phyloP scores from a whole-genome alignment of 2,797 vertebrate genomes.

The Podarcis lilfordi region DNA sequence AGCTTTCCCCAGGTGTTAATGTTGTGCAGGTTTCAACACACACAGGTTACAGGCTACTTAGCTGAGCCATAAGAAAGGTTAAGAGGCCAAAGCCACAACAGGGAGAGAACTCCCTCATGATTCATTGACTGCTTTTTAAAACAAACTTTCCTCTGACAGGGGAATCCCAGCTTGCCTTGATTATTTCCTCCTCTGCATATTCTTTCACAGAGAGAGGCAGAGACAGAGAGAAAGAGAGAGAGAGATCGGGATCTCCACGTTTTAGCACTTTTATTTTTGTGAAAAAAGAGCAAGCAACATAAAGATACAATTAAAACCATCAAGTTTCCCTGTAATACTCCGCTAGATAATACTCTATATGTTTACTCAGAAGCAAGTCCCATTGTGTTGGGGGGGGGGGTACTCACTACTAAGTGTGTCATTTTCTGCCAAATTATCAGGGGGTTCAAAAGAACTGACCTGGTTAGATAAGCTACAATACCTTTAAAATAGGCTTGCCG shows the following conservation, averaged over 20 bases:
- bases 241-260: neutral
- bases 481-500: neutral
- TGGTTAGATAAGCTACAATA: neutral
- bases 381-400: neutral
- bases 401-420: neutral
- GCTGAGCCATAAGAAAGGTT: constrained; percentile 10
- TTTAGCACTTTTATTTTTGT: constrained; percentile 11
- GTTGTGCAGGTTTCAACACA: constrained; percentile 29
- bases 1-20: neutral
- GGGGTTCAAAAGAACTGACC: neutral
- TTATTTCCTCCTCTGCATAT: constrained; percentile 46
- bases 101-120: constrained; percentile 2
- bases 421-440: neutral
- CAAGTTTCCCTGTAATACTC: constrained; percentile 61
- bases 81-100: constrained; percentile 31
- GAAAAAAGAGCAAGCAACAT: neutral
- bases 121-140: constrained; percentile 24
- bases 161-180: constrained; percentile 53
- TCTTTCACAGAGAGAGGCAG: constrained; percentile 6
- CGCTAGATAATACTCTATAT: neutral
- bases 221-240: constrained; percentile 15
- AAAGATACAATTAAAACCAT: constrained; percentile 48
- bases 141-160: constrained; percentile 40
- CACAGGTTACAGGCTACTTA: neutral
- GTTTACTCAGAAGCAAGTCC: neutral